Conservation (phyloP, 2,888 invertebrate genomes). For the Oxytorus armatus region DNA sequence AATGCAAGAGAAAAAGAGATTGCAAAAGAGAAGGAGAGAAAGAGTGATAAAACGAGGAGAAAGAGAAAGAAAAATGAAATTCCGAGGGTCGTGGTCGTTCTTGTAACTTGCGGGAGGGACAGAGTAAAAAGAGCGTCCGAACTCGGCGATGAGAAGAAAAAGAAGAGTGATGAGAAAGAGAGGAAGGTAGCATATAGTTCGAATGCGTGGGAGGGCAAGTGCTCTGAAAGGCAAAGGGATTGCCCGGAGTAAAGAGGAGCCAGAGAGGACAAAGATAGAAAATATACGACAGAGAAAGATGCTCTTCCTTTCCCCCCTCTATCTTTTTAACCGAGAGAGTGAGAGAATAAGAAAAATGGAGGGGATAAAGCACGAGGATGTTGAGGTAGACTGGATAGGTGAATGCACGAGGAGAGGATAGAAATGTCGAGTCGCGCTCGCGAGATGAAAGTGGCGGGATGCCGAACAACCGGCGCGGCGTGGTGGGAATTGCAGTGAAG, state of each 20-base stretch:
- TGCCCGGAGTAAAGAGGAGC: too few species aligned
- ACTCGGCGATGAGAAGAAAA: neutral
- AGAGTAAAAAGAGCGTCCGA: neutral
- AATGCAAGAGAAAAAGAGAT: neutral
- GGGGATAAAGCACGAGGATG: conserved; percentile 17
- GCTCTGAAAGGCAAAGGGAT: too few species aligned
- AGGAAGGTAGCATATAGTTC: too few species aligned
- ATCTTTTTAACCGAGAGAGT: too few species aligned
- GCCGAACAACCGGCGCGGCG: neutral
- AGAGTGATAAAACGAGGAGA: neutral
- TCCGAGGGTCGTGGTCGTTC: conserved; percentile 17
- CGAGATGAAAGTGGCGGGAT: conserved; percentile 47
- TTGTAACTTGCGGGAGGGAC: neutral
- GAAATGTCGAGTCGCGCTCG: conserved; percentile 39
- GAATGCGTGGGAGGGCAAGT: too few species aligned
- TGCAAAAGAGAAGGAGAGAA: conserved; percentile 1
- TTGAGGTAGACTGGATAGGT: conserved; percentile 40
- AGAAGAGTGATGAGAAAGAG: neutral
- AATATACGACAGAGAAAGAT: neutral
- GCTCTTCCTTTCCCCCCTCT: too few species aligned
- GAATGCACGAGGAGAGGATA: conserved; percentile 54
- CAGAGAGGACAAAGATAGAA: neutral
- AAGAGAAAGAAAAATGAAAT: conserved; percentile 2
- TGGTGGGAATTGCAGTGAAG: conserved; percentile 25
- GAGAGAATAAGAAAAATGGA: neutral